These are phyloP conservation scores for Cyanoramphus novaezelandiae DNA, from an alignment of 2,113 vertebrate genomes.

Conservation along the genomic window DNA sequence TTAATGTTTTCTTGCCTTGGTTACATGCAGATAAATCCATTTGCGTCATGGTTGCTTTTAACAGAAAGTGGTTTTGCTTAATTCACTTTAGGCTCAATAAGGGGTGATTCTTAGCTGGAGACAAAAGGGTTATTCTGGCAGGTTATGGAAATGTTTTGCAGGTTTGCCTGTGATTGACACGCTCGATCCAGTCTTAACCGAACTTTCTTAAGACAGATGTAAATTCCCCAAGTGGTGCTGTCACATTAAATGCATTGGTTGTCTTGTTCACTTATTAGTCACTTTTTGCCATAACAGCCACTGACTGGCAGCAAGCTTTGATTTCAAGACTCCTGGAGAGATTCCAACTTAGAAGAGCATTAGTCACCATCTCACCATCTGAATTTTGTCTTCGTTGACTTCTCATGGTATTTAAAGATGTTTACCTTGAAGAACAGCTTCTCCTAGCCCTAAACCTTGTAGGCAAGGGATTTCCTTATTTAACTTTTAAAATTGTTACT, in stretches of 20 bases:
- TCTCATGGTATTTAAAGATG: background rate
- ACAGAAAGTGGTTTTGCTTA: background rate
- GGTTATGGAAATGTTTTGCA: background rate
- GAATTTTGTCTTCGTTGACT: background rate
- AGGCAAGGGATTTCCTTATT: background rate
- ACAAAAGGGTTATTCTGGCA: slow-evolving; percentile 41
- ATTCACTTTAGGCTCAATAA: background rate
- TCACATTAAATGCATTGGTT: background rate
- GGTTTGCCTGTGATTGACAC: background rate
- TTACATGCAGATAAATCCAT: slow-evolving; percentile 50
- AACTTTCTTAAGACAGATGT: background rate
- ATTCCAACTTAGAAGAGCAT: background rate
- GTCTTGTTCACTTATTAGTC: background rate
- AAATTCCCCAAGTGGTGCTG: background rate
- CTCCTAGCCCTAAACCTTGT: background rate
- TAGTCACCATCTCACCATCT: background rate
- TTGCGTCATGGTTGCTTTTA: slow-evolving; percentile 42
- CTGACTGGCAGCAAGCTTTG: background rate
- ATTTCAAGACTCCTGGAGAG: slow-evolving; percentile 9
- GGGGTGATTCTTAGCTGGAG: background rate
- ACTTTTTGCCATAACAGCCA: background rate
- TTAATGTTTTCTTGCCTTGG: slow-evolving; percentile 64
- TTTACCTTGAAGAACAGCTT: background rate
- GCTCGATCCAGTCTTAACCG: background rate
- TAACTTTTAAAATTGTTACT: background rate